Evolutionary conservation across 2,797 vertebrate species (phyloP), one percentile per base, ranked within the genome.

Genomic region (Scomberomorus guttatus): DNA sequence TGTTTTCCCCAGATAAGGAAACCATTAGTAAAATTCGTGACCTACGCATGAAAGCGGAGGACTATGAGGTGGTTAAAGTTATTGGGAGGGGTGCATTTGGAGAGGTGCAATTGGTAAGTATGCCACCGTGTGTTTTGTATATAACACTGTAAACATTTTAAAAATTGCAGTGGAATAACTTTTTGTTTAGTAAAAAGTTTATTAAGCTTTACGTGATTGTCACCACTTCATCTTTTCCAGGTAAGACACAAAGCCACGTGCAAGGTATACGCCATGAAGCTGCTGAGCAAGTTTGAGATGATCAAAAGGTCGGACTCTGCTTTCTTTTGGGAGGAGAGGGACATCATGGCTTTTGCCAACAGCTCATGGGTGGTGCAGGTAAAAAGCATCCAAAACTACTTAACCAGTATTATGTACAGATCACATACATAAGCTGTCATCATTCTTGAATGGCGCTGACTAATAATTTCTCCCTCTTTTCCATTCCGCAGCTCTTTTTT

Each of bases 301-400:
- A 99, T 99, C 92, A 99, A 99, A 95, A 95, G 98, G 94, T 99
- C 98, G 0, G 98, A 99, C 93, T 99, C 98, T 65, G 98, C 98
- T 70, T 99, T 99, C 95, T 99, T 99, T 91, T 99, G 98, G 98
- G 98, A 99, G 95, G 98, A 99, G 96, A 97, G 98, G 70, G 98
- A 99, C 93, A 99, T 99, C 89, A 99, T 99, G 98, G 98, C 98
- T 69, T 99, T 99, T 95, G 98, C 98, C 79, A 97, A 99, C 83
- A 99, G 98, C 82, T 94, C 96, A 58, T 99, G 98, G 98, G 98
- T 99, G 37, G 98, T 99, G 88, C 98, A 99, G 98, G 98, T 99
- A 1, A 17, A 52, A 60, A 51, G 13, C 52, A 51, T 51, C 24
- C 42, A 12, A 56, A 52, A 42, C 4, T 24, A 13, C 17, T 15